Conservation (phyloP, 2,888 invertebrate genomes). For the Amphiduros pacificus region DNA sequence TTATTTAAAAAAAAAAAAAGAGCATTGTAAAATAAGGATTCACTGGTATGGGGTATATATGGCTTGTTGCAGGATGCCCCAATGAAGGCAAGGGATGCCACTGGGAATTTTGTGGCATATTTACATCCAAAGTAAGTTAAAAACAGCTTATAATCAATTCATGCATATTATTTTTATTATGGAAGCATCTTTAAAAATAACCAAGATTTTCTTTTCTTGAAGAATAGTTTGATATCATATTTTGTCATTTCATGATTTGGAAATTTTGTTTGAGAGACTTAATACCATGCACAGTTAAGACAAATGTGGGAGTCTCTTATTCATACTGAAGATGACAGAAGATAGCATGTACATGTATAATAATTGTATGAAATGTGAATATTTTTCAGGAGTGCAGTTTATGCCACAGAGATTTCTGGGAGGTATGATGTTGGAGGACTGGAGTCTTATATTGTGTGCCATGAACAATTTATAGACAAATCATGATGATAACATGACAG, state of each 20-base stretch:
- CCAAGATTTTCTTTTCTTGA: not conserved
- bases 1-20: too few relatives aligned
- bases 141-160: not conserved
- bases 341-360: too few relatives aligned
- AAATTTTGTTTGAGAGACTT: too few relatives aligned
- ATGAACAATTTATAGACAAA: constrained; percentile 21
- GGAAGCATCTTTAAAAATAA: too few relatives aligned
- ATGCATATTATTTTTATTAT: too few relatives aligned
- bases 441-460: constrained; percentile 24
- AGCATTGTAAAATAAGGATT: too few relatives aligned
- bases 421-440: constrained; percentile 31
- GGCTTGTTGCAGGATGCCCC: constrained; percentile 21
- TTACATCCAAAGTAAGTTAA: constrained; percentile 20
- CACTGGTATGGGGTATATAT: too few relatives aligned
- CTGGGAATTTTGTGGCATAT: constrained; percentile 30
- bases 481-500: too few relatives aligned
- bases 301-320: too few relatives aligned
- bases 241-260: not conserved
- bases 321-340: too few relatives aligned
- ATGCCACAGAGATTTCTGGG: constrained; percentile 23
- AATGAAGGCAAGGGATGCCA: constrained; percentile 26
- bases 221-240: not conserved
- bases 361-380: too few relatives aligned
- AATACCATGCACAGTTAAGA: too few relatives aligned
- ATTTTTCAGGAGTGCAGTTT: constrained; percentile 24